A percentile compares a stretch with the other conserved stretches of the same genome.
Conservation (phyloP, 2,113 vertebrate species). For the Tachycineta bicolor region DNA sequence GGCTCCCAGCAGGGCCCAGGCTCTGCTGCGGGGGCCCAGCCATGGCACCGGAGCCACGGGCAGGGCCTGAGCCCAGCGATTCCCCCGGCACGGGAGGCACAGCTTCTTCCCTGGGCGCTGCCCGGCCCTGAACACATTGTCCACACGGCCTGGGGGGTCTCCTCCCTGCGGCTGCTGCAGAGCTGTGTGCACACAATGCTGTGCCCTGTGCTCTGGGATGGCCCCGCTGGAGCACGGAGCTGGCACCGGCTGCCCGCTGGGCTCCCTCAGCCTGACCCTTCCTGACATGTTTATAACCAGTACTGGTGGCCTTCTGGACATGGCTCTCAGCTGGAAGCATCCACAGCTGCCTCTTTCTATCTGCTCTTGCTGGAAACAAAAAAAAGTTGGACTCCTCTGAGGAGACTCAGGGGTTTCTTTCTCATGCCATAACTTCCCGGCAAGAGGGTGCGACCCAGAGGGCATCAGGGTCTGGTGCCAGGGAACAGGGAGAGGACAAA, state of each 20-base stretch:
- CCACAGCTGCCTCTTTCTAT: background rate
- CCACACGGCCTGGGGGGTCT: background rate
- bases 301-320: background rate
- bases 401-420: no score
- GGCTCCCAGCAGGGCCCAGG: background rate
- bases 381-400: background rate
- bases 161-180: background rate
- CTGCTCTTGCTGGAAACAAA: background rate
- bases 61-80: background rate
- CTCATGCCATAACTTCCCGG: background rate
- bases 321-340: fast-evolving
- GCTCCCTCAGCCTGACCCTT: background rate
- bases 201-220: background rate
- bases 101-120: background rate
- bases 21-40: background rate
- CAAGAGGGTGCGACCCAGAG: fast-evolving
- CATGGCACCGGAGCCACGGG: background rate
- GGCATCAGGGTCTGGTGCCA: fast-evolving
- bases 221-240: background rate
- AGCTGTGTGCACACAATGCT: background rate
- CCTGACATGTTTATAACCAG: background rate
- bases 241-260: fast-evolving
- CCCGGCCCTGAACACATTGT: background rate
- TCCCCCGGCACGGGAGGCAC: background rate
- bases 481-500: background rate